Conservation (phyloP, 64 coral and sea anemone genomes). For the Dendrophyllia cribrosa region DNA sequence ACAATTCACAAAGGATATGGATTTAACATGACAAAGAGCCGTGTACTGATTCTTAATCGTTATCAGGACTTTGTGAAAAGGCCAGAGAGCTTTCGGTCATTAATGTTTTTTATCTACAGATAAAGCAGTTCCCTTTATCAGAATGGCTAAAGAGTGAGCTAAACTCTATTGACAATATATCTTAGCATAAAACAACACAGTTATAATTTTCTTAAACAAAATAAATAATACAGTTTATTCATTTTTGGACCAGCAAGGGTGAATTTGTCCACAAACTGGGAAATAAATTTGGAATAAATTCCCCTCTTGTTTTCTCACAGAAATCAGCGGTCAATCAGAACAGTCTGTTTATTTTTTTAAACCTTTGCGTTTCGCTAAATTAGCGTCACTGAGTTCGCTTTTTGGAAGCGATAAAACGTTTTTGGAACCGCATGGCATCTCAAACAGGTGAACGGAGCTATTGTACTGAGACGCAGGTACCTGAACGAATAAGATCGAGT, state of each 20-base stretch:
- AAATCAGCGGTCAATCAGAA: neutral
- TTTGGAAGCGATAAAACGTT: constrained; percentile 21
- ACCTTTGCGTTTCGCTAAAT: neutral
- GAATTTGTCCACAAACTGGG: neutral
- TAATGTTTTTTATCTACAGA: constrained; percentile 40
- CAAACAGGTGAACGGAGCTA: constrained; percentile 34
- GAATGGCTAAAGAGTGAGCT: constrained; percentile 29
- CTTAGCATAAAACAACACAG: neutral
- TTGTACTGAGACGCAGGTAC: constrained; percentile 9
- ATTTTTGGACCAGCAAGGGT: neutral
- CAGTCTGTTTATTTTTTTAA: neutral
- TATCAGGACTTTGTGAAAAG: constrained; percentile 50
- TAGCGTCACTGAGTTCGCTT: neutral
- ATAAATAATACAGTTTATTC: constrained; percentile 9
- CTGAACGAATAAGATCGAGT: neutral
- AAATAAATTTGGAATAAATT: neutral
- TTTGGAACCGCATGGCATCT: constrained; percentile 36
- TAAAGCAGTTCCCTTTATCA: constrained; percentile 26
- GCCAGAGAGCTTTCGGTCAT: constrained; percentile 35
- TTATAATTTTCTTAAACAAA: neutral
- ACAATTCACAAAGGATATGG: constrained; percentile 22
- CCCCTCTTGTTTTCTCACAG: neutral
- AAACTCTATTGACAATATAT: constrained; percentile 12
- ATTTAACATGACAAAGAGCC: constrained; percentile 34
- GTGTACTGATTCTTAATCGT: constrained; percentile 46